phyloP scores from a whole-genome alignment of 2,113 vertebrate species.

The Dinomys branickii region DNA sequence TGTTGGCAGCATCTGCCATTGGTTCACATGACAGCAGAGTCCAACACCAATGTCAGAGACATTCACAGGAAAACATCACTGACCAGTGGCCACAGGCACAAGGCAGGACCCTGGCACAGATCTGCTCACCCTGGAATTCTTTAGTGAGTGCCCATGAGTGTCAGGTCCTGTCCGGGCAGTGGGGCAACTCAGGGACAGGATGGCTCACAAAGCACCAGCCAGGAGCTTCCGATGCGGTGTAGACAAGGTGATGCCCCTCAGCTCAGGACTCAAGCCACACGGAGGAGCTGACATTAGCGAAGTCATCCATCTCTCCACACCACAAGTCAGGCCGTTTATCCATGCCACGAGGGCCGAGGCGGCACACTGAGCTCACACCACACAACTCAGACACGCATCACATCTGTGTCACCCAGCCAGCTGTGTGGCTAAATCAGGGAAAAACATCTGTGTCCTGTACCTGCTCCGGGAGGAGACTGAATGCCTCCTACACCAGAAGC shows the following conservation, averaged over 20 bases:
- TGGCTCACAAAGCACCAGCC: background rate
- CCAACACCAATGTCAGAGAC: background rate
- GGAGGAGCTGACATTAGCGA: background rate
- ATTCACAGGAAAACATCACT: background rate
- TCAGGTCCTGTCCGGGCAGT: fast-evolving
- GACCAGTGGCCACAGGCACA: background rate
- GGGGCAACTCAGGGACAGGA: background rate
- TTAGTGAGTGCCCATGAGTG: background rate
- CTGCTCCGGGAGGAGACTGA: background rate
- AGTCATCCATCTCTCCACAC: fast-evolving
- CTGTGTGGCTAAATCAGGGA: background rate
- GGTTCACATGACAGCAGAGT: background rate
- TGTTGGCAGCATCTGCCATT: background rate
- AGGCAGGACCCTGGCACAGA: background rate
- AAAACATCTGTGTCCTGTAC: background rate
- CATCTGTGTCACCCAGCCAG: background rate
- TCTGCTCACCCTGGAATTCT: background rate
- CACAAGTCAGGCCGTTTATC: background rate
- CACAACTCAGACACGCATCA: fast-evolving
- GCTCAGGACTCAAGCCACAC: background rate
- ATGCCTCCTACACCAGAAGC: background rate
- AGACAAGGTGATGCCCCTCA: background rate
- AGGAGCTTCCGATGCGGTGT: background rate
- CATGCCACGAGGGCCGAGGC: fast-evolving
- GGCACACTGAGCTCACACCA: too few species aligned